Base-by-base conservation (phyloP, 1,140 invertebrate species). In the Drosophila yakuba region DNA sequence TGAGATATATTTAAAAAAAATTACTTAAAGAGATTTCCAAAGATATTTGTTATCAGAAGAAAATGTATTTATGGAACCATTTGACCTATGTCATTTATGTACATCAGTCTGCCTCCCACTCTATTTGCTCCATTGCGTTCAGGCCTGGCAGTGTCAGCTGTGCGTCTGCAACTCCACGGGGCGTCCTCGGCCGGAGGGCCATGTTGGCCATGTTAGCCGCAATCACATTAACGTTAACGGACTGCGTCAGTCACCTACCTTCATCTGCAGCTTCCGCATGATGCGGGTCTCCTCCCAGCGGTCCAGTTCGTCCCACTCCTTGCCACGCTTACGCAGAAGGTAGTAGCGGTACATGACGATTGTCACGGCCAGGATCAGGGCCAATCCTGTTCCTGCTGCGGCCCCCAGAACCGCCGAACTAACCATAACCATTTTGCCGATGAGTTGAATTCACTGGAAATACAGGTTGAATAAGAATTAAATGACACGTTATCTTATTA, bases 311-410 rank as follows among this genome's bases (percentile, higher is more conserved):
- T 93, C 94, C 94, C 94, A 95, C 74, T 94, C 93, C 59, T 94
- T 94, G 11, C 92, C 92, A 35, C 93, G 93, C 41, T 92, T 93
- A 45, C 94, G 93, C 3, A 93, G 74, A 6, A 93, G 90, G 77
- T 95, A 95, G 73, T 95, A 95, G 11, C 95, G 94, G 77, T 95
- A 95, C 63, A 95, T 93, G 14, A 95, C 94, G 55, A 95, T 94
- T 1, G 95, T 95, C 77, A 95, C 93, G 7, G 94, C 95, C 25
- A 95, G 93, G 23, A 95, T 80, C 7, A 95, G 80, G 1, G 95
- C 95, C 39, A 95, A 83, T 3, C 95, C 95, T 3, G 94, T 95
- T 4, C 95, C 95, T 2, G 94, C 92, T 0, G 95, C 95, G 11
- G 95, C 95, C 2, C 95, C 95, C 17, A 95, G 88, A 23, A 95